Evolutionary conservation across 2,888 invertebrate genomes (phyloP), one percentile per base, ranked within the genome.

Genomic region (Lasioglossum figueresi): DNA sequence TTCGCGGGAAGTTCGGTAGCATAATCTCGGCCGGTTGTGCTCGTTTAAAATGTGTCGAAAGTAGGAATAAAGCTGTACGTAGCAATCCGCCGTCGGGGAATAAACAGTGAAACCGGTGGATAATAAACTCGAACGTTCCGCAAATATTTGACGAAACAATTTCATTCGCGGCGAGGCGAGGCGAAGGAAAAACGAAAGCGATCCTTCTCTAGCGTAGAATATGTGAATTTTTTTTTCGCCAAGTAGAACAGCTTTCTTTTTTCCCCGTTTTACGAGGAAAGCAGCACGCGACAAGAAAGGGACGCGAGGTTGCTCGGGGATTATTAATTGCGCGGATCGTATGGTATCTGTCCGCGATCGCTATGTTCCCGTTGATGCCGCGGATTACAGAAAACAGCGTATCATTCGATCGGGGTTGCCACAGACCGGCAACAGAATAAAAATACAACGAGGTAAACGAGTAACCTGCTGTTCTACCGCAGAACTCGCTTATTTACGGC

Each of bases 371-470:
- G 40, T 48, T 45, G 59, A 76, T 52, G 40, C 37, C 19, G 2
- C 59, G 52, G 66, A 76, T 76, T 66, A 52, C 72, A 27, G 43
- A 40, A 73, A 76, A 81, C 34, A 45, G 81, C 43, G 43, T 23
- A 34, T 23, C 37, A 6, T 19, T 23, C 19, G 80, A 76, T 76
- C 66, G 31, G 12, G 27, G 71, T 31, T 63, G 52, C 48, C 70
- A 56, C 34, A 40, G 12, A 37, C 37, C 66, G 40, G 34, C 72
- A 31, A 59, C 27, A 31, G 52, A 45, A 78, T 63, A 82, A 82
- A 79, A 82, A 56, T 75, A 40, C 79, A 74, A 74, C 73, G 76
- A 59, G 82, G 78, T 79, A 79, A 82, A 82, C 63, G 84, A 78
- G 59, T 52, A 43, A n/a, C 52, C 70, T 48, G 83, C 80, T 73